Conservation (phyloP, 1,140 invertebrate species). For the Ceratitis capitata region DNA sequence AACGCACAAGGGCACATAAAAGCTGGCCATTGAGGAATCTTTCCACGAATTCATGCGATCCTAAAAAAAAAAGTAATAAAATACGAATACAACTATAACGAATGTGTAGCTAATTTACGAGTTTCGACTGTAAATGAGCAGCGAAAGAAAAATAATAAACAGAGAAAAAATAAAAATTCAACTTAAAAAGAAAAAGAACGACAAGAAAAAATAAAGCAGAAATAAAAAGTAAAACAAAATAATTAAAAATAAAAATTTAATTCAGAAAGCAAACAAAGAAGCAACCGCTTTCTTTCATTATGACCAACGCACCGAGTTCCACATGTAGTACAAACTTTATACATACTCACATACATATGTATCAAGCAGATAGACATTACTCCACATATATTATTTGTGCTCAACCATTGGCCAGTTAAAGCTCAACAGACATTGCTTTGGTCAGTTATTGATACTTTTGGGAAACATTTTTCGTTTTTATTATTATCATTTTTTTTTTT, state of each 20-base stretch:
- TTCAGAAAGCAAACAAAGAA: not conserved
- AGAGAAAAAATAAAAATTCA: not conserved
- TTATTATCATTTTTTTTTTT: not conserved
- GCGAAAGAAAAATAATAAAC: not conserved
- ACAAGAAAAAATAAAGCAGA: not conserved
- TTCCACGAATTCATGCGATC: not conserved
- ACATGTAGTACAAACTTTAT: not conserved
- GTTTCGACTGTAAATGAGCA: not conserved
- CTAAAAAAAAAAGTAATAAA: not conserved
- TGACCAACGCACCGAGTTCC: not conserved
- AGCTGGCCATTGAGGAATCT: not conserved
- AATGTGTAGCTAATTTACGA: not conserved
- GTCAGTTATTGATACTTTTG: not conserved
- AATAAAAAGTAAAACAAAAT: too few relatives aligned
- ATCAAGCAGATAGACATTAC: too few relatives aligned
- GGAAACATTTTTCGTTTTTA: not conserved
- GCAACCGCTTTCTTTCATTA: not conserved
- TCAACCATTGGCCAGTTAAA: not conserved
- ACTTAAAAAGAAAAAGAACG: not conserved
- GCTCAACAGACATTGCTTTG: not conserved
- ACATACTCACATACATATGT: not conserved
- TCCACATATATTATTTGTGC: not conserved
- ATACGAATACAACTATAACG: not conserved
- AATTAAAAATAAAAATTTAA: not conserved
- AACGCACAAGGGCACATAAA: not conserved